Conservation (phyloP, 2,113 vertebrate species). For the Otocyon megalotis region DNA sequence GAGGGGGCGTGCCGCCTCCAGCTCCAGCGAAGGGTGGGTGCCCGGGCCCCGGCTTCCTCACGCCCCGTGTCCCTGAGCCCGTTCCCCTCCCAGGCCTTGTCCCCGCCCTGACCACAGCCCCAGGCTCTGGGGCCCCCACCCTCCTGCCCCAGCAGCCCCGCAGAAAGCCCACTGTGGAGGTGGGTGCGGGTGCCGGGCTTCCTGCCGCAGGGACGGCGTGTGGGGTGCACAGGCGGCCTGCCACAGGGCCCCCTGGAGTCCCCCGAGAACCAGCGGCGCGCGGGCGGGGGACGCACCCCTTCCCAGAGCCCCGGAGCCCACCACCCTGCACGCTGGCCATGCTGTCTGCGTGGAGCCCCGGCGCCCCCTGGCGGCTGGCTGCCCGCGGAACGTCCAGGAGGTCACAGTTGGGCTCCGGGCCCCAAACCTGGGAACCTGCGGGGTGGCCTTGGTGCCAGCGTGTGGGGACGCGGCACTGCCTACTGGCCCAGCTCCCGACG, state of each 20-base stretch:
- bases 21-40: no score
- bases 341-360: fast-evolving
- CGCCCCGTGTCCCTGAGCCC: no score
- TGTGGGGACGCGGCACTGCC: background rate
- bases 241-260: fast-evolving
- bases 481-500: background rate
- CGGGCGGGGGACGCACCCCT: background rate
- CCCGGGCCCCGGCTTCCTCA: no score
- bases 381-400: fast-evolving
- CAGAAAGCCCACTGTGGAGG: background rate
- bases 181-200: background rate
- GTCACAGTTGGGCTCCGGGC: background rate
- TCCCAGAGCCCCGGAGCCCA: no score
- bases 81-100: background rate
- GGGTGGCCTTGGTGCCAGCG: background rate
- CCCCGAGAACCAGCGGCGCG: background rate
- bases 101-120: background rate
- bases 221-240: background rate
- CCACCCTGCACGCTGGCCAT: fast-evolving
- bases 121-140: background rate
- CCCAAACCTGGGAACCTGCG: background rate
- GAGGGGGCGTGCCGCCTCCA: no score
- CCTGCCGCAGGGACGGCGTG: background rate
- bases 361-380: conserved; percentile 70
- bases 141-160: no score